phyloP scores from a whole-genome alignment of 2,888 invertebrate species.

The Plagiodera versicolora region DNA sequence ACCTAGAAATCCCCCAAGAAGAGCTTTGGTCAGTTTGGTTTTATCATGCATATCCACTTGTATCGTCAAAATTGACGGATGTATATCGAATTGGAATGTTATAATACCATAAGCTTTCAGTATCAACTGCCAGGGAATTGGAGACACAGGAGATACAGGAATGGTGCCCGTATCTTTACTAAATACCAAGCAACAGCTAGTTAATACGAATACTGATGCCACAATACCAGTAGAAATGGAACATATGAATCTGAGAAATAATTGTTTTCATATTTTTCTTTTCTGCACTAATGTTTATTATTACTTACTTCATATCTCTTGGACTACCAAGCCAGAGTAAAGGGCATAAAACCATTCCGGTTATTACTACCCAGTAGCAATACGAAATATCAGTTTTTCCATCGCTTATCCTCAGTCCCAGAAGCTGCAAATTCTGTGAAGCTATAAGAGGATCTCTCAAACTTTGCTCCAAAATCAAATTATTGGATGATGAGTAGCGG shows the following conservation, averaged over 20 bases:
- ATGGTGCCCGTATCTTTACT: constrained; percentile 43
- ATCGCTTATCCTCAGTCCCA: constrained; percentile 71
- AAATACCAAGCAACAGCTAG: constrained; percentile 67
- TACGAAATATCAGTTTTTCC: constrained; percentile 70
- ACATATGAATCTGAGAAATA: constrained; percentile 62
- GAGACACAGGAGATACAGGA: constrained; percentile 35
- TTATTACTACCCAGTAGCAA: constrained; percentile 80
- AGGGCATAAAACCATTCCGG: constrained; percentile 75
- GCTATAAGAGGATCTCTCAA: too few relatives aligned
- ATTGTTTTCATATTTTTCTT: background rate
- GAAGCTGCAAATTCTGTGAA: constrained; percentile 76
- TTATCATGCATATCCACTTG: constrained; percentile 90
- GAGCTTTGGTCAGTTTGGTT: constrained; percentile 70
- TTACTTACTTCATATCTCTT: constrained; percentile 83
- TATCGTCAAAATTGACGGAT: constrained; percentile 82
- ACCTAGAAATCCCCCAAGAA: constrained; percentile 72
- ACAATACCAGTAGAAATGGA: constrained; percentile 68
- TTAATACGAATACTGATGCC: constrained; percentile 63
- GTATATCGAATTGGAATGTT: constrained; percentile 78
- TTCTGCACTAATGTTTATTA: too few relatives aligned
- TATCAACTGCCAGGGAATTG: constrained; percentile 54
- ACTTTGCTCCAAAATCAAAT: too few relatives aligned
- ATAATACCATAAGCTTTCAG: constrained; percentile 68
- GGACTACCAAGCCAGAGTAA: constrained; percentile 88
- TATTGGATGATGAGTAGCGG: too few relatives aligned